phyloP scores from a whole-genome alignment of 2,113 vertebrate species.

The Hiodon tergisus region DNA sequence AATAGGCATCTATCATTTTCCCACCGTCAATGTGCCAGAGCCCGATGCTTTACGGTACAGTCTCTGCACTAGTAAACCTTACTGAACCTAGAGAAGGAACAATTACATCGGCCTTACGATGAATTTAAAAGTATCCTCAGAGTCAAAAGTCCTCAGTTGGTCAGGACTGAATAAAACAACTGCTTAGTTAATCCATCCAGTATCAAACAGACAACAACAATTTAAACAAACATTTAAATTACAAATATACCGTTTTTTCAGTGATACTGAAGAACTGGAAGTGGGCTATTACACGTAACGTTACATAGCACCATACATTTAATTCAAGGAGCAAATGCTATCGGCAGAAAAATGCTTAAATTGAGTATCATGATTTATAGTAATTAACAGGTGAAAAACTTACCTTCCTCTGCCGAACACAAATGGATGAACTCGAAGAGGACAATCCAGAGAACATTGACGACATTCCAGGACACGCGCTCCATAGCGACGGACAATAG shows the following conservation, averaged over 20 bases:
- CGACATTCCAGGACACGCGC: slow-evolving; percentile 41
- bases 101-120: too few relatives aligned
- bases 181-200: neutral
- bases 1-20: too few relatives aligned
- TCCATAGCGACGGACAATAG: slow-evolving; percentile 47
- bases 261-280: too few relatives aligned
- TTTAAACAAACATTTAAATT: too few relatives aligned
- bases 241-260: too few relatives aligned
- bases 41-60: too few relatives aligned
- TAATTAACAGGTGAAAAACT: slow-evolving; percentile 20
- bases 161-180: neutral
- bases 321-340: too few relatives aligned
- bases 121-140: neutral
- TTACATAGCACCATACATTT: too few relatives aligned
- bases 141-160: neutral
- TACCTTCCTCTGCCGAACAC: slow-evolving; percentile 63
- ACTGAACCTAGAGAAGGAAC: too few relatives aligned
- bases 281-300: too few relatives aligned
- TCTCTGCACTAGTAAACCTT: too few relatives aligned
- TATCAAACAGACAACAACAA: neutral
- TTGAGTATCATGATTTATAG: slow-evolving; percentile 7
- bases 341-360: neutral
- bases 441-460: slow-evolving; percentile 49
- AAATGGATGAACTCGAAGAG: slow-evolving; percentile 42
- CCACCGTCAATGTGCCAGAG: too few relatives aligned